Conservation (phyloP, 2,888 invertebrate genomes). For the Nycteola revayana region DNA sequence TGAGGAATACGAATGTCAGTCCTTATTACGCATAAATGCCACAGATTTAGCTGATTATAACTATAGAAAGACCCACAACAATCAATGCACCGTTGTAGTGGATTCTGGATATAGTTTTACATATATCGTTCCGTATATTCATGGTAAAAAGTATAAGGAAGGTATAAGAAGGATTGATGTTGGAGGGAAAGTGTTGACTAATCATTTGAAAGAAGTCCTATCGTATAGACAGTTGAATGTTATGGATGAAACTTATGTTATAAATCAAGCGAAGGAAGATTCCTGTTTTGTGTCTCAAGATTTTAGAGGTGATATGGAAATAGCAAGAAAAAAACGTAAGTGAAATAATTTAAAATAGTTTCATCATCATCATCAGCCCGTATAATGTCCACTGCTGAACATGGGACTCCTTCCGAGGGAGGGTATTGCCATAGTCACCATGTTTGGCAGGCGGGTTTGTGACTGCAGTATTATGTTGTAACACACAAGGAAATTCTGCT, state of each 20-base stretch:
- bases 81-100: constrained; percentile 90
- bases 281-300: constrained; percentile 95
- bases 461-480: too few relatives aligned
- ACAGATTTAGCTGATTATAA: constrained; percentile 90
- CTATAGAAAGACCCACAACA: constrained; percentile 79
- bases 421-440: too few relatives aligned
- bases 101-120: constrained; percentile 98
- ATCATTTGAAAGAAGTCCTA: constrained; percentile 98
- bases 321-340: constrained; percentile 78
- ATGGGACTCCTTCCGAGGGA: too few relatives aligned
- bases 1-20: constrained; percentile 97
- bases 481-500: too few relatives aligned
- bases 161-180: constrained; percentile 94
- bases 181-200: constrained; percentile 98
- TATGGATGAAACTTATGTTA: constrained; percentile 99
- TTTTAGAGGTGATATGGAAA: constrained; percentile 90
- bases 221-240: constrained; percentile 98
- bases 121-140: constrained; percentile 95
- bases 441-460: too few relatives aligned
- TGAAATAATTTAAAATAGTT: neutral
- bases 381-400: too few relatives aligned
- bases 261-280: constrained; percentile 99
- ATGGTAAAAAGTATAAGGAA: constrained; percentile 84
- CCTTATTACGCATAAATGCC: constrained; percentile 90
- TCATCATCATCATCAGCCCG: too few relatives aligned